These are phyloP conservation scores for Lepetodrilus schrolli DNA, from an alignment of 2,888 invertebrate genomes.

Conservation along the genomic window DNA sequence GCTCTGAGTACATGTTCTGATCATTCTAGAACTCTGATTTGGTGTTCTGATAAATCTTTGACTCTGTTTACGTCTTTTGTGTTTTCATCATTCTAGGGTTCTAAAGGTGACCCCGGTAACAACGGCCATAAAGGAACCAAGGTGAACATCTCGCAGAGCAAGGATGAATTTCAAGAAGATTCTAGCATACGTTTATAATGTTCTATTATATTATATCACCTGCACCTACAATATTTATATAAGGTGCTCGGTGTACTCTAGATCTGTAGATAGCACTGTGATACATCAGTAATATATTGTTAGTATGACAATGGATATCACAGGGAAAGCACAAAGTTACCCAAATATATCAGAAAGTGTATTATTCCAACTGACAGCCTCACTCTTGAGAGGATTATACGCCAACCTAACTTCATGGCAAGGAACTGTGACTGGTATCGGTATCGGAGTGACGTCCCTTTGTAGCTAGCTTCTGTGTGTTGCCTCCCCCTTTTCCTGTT, in stretches of 20 bases:
- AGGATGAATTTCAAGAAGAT: background rate
- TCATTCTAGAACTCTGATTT: background rate
- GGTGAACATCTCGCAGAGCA: no score
- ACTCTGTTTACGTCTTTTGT: background rate
- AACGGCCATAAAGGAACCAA: constrained; percentile 34
- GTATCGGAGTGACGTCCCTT: no score
- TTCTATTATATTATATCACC: background rate
- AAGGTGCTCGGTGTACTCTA: no score
- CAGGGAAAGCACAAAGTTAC: no score
- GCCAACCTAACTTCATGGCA: no score
- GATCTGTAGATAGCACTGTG: no score
- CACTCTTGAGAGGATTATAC: no score
- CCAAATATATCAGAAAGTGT: no score
- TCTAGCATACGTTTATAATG: background rate
- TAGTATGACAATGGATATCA: no score
- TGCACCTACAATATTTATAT: background rate
- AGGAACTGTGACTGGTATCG: background rate
- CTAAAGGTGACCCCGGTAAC: constrained; percentile 33
- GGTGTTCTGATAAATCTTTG: background rate
- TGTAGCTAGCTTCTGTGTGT: no score
- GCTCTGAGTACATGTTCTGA: background rate
- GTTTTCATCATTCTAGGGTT: constrained; percentile 28
- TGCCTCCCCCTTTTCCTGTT: background rate
- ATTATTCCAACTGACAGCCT: no score
- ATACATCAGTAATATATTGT: background rate